phyloP scores from a whole-genome alignment of 2,888 invertebrate species.

The Limnephilus lunatus region DNA sequence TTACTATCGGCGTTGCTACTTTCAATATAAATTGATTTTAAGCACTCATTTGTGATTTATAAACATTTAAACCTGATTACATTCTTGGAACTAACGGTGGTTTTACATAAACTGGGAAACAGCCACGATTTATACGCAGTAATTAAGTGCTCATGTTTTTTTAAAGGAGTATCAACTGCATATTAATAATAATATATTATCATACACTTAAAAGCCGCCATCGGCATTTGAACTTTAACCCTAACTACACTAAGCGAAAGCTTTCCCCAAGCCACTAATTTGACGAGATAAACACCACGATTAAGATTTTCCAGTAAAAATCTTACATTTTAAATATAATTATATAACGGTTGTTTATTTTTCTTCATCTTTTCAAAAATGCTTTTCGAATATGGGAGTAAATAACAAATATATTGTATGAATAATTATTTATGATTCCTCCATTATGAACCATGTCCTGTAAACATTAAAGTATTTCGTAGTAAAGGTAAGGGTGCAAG shows the following conservation, averaged over 20 bases:
- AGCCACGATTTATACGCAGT: background rate
- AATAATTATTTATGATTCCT: too few relatives aligned
- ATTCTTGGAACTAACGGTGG: background rate
- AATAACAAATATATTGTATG: too few relatives aligned
- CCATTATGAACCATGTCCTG: too few relatives aligned
- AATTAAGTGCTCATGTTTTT: background rate
- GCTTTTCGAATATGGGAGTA: background rate
- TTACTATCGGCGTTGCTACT: background rate
- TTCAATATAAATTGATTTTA: background rate
- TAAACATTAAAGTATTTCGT: too few relatives aligned
- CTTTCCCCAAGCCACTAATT: background rate
- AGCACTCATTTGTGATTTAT: conserved; percentile 28
- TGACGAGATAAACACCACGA: background rate
- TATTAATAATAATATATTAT: background rate
- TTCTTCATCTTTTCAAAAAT: background rate
- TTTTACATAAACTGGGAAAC: background rate
- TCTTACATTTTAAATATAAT: background rate
- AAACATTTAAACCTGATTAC: conserved; percentile 1
- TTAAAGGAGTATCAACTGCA: background rate
- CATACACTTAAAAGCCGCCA: background rate
- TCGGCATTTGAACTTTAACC: background rate
- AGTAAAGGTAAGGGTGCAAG: too few relatives aligned
- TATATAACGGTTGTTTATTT: background rate
- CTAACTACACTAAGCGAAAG: background rate
- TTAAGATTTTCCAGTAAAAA: too few relatives aligned